Percentiles rank a stretch among this genome's conserved stretches.
phyloP scores from a whole-genome alignment of 2,797 vertebrate genomes.

The Sphenodon punctatus region DNA sequence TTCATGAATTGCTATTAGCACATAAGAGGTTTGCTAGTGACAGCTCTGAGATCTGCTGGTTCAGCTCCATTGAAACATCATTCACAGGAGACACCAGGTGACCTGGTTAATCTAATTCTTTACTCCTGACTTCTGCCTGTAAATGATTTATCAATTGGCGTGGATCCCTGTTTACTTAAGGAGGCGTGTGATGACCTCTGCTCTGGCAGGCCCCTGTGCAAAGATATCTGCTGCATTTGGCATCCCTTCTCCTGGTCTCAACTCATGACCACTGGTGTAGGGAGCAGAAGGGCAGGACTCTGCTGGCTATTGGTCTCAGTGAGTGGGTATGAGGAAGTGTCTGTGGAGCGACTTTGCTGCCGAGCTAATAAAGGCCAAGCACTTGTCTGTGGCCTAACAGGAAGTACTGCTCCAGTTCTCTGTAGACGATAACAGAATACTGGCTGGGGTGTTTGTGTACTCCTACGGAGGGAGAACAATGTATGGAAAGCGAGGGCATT shows the following conservation, averaged over 20 bases:
- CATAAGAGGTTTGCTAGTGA: slow-evolving; percentile 54
- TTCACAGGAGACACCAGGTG: slow-evolving; percentile 69
- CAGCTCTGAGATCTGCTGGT: slow-evolving; percentile 69
- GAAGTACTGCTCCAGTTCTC: neutral
- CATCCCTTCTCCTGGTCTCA: slow-evolving; percentile 25
- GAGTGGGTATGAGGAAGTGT: neutral
- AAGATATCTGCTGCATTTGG: slow-evolving; percentile 49
- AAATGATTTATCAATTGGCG: slow-evolving; percentile 76
- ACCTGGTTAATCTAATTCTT: slow-evolving; percentile 75
- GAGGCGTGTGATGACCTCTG: slow-evolving; percentile 71
- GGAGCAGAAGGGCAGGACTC: slow-evolving; percentile 17
- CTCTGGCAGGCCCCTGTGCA: slow-evolving; percentile 54
- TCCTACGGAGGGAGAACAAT: neutral
- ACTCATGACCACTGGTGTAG: slow-evolving; percentile 45
- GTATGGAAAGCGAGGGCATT: neutral
- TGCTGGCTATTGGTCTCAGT: neutral
- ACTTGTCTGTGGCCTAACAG: neutral
- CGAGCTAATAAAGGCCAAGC: neutral
- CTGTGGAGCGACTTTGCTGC: neutral
- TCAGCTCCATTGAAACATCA: slow-evolving; percentile 71
- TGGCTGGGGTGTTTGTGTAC: neutral
- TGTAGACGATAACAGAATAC: neutral
- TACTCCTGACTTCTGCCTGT: slow-evolving; percentile 67
- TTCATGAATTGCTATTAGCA: slow-evolving; percentile 54
- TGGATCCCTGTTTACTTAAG: slow-evolving; percentile 75